A percentile compares a stretch with the other conserved stretches of the same genome.
Evolutionary conservation across 2,888 invertebrate genomes (phyloP).

Genomic region (Netelia inedita): DNA sequence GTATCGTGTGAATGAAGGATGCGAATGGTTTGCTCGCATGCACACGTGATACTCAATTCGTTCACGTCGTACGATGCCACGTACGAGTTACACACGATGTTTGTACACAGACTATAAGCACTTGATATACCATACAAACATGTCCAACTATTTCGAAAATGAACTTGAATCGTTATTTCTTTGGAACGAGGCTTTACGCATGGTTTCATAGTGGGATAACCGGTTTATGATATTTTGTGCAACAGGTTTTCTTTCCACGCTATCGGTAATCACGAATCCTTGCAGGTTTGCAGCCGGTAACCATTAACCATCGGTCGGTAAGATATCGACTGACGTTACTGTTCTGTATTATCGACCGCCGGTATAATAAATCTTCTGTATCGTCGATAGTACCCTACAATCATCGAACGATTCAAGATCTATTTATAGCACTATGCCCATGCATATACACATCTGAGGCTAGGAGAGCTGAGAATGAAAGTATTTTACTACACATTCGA

Average conservation of each 20-base stretch:
- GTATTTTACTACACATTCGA: background rate
- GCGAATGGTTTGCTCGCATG: background rate
- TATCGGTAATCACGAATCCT: background rate
- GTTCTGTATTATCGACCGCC: background rate
- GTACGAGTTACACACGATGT: background rate
- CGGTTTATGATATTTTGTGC: too few relatives aligned
- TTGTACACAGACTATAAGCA: background rate
- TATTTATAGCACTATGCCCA: slow-evolving; percentile 44
- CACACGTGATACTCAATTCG: background rate
- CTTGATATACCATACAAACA: too few relatives aligned
- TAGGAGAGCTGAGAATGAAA: slow-evolving; percentile 50
- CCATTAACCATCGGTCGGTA: background rate
- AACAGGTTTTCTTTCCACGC: too few relatives aligned
- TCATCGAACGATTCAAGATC: slow-evolving; percentile 3
- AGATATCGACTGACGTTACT: background rate
- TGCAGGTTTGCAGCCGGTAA: background rate
- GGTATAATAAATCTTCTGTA: background rate
- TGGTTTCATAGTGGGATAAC: too few relatives aligned
- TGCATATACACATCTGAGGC: background rate
- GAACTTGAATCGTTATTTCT: background rate
- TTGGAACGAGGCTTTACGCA: too few relatives aligned
- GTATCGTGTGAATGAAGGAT: background rate
- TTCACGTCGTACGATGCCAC: background rate
- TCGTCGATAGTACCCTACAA: background rate
- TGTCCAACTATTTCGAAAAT: background rate